Percentiles rank a stretch among this genome's conserved stretches.
Conservation (phyloP, 2,113 vertebrate species). For the Mirounga angustirostris region DNA sequence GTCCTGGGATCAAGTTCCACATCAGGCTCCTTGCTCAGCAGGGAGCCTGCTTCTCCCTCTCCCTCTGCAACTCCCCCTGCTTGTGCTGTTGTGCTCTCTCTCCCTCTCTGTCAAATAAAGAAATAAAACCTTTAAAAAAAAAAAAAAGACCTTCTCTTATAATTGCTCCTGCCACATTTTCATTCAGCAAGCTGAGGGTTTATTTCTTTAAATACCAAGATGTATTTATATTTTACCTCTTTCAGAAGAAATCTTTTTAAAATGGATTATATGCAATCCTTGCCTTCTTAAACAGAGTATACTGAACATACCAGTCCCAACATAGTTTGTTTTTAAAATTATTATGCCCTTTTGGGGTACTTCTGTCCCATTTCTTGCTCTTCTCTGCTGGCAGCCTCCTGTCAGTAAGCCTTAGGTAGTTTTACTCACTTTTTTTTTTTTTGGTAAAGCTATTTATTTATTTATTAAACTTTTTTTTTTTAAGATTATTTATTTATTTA, state of each 20-base stretch:
- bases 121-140: too few species aligned
- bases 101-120: too few species aligned
- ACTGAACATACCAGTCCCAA: neutral
- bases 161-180: neutral
- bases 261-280: neutral
- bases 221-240: neutral
- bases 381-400: neutral
- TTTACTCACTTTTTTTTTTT: neutral
- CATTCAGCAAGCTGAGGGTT: neutral
- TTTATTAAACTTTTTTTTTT: neutral
- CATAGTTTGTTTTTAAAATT: neutral
- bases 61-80: too few species aligned
- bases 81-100: too few species aligned
- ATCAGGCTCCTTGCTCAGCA: too few species aligned
- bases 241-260: constrained; percentile 17
- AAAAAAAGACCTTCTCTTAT: neutral
- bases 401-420: neutral
- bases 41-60: too few species aligned
- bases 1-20: neutral
- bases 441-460: too few species aligned
- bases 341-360: neutral
- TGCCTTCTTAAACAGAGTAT: constrained; percentile 40
- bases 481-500: neutral
- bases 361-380: neutral
- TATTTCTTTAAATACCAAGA: constrained; percentile 15